Evolutionary conservation across 1,140 invertebrate genomes (phyloP).

Genomic region (Eciton burchellii): DNA sequence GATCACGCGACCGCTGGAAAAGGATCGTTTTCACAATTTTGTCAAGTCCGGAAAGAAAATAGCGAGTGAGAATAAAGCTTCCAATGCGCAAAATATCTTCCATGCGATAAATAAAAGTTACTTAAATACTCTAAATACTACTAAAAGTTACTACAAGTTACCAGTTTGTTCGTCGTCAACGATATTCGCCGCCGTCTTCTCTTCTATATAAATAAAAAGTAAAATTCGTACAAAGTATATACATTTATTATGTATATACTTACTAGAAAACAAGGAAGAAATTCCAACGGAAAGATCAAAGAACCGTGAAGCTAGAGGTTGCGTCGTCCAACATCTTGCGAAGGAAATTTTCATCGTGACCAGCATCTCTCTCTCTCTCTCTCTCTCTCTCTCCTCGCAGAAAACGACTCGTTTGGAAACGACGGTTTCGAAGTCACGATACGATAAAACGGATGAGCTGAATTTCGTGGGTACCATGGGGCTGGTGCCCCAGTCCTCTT

Average conservation of each 20-base stretch:
- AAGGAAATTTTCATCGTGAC: not conserved
- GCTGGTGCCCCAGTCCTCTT: slow-evolving; percentile 71
- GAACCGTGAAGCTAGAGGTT: not conserved
- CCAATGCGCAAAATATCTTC: too few species aligned
- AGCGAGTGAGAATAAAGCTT: too few species aligned
- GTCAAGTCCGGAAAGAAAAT: not conserved
- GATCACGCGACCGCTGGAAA: not conserved
- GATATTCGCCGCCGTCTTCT: too few species aligned
- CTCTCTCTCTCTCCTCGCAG: too few species aligned
- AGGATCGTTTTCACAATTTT: too few species aligned
- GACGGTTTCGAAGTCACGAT: not conserved
- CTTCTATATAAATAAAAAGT: too few species aligned
- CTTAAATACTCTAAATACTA: too few species aligned
- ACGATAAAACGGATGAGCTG: slow-evolving; percentile 69
- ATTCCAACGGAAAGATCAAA: not conserved
- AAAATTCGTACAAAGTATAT: too few species aligned
- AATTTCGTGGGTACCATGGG: slow-evolving; percentile 65
- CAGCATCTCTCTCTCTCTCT: not conserved
- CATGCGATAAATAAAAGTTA: too few species aligned
- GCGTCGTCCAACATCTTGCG: not conserved
- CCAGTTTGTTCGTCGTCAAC: too few species aligned
- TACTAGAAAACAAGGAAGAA: not conserved
- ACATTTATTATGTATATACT: not conserved
- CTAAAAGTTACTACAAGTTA: too few species aligned
- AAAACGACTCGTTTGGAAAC: not conserved